phyloP scores from a whole-genome alignment of 1,140 invertebrate genomes.

The Zaprionus taronus region DNA sequence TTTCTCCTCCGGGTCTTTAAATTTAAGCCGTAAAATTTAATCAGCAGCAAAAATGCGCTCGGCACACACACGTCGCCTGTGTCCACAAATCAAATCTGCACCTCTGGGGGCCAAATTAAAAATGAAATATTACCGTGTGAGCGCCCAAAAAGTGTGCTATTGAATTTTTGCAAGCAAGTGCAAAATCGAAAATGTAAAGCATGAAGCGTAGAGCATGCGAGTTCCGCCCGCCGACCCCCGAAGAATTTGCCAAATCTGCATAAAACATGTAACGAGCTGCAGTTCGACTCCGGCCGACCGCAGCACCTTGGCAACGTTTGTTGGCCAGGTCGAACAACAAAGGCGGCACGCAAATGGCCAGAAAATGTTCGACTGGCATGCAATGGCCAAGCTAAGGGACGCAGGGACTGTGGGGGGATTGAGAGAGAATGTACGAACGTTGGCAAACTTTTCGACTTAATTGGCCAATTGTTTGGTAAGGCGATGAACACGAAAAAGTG shows the following conservation, averaged over 20 bases:
- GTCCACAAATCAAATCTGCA: constrained; percentile 65
- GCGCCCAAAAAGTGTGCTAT: constrained; percentile 44
- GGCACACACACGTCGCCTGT: constrained; percentile 15
- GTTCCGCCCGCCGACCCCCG: not conserved
- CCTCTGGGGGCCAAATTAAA: constrained; percentile 67
- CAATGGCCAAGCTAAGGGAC: constrained; percentile 33
- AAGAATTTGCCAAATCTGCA: constrained; percentile 62
- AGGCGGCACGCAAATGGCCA: constrained; percentile 72
- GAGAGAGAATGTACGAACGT: not conserved
- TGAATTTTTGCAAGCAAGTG: constrained; percentile 44
- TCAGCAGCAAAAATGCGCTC: constrained; percentile 11
- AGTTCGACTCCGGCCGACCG: constrained; percentile 17
- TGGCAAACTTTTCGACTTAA: constrained; percentile 73
- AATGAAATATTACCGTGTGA: constrained; percentile 63
- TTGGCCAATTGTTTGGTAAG: constrained; percentile 78
- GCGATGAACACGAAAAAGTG: constrained; percentile 67
- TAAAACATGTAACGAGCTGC: constrained; percentile 72
- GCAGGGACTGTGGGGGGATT: not conserved
- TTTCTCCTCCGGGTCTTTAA: not conserved
- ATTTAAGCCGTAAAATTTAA: constrained; percentile 8
- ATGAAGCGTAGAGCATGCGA: constrained; percentile 36
- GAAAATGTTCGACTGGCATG: constrained; percentile 70
- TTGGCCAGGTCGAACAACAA: constrained; percentile 14
- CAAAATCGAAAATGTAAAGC: constrained; percentile 71
- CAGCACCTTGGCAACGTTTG: constrained; percentile 14